These are phyloP conservation scores for Orgyia antiqua DNA, from an alignment of 2,888 invertebrate species.

Conservation along the genomic window DNA sequence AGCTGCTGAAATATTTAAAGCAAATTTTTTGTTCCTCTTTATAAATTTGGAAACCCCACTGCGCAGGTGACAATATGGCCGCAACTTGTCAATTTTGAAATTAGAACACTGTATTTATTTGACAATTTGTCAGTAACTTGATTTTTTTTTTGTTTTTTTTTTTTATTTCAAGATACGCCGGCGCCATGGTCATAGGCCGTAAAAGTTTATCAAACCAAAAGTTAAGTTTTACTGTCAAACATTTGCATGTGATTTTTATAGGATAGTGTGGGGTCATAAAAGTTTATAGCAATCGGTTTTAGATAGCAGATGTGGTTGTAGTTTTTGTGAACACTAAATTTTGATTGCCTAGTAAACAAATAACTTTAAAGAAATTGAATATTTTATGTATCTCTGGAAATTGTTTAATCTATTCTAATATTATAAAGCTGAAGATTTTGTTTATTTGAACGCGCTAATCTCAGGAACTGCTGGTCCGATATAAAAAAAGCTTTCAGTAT, in stretches of 20 bases:
- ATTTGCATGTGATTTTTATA: constrained; percentile 25
- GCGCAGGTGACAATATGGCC: constrained; percentile 21
- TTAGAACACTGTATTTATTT: constrained; percentile 10
- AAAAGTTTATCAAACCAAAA: constrained; percentile 29
- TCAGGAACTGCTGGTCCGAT: no score
- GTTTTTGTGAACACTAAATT: constrained; percentile 4
- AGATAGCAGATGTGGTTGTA: constrained; percentile 11
- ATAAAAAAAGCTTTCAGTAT: no score
- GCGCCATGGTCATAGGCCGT: constrained; percentile 27
- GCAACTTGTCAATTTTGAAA: constrained; percentile 12
- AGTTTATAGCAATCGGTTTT: constrained; percentile 17
- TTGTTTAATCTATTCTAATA: no score
- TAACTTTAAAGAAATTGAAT: no score
- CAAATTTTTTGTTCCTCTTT: constrained; percentile 3
- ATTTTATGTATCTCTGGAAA: no score
- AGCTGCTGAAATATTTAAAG: constrained; percentile 8
- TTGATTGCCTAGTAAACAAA: constrained; percentile 6
- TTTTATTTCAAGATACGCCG: constrained; percentile 24
- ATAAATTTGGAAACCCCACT: constrained; percentile 10
- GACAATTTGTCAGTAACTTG: constrained; percentile 16
- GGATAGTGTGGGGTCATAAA: constrained; percentile 19
- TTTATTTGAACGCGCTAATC: no score
- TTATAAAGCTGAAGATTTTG: no score
- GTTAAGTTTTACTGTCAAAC: constrained; percentile 12
- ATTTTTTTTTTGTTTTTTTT: constrained; percentile 21